Conservation (phyloP, 2,113 vertebrate species). For the Cromileptes altivelis region DNA sequence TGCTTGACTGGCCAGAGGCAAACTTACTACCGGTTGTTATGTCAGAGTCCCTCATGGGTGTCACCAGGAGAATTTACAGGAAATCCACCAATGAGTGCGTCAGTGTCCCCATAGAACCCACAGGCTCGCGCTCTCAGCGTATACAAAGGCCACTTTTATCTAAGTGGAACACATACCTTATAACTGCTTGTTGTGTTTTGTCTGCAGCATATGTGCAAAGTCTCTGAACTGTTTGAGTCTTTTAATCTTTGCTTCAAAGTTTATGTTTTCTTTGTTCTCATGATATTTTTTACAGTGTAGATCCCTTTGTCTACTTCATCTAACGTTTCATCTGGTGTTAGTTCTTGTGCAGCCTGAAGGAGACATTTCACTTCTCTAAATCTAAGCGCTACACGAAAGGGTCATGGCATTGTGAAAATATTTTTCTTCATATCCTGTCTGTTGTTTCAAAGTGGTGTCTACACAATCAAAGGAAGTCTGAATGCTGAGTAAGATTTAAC, state of each 20-base stretch:
- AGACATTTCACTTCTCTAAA: slow-evolving; percentile 50
- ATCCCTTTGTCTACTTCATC: background rate
- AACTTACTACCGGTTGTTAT: slow-evolving; percentile 85
- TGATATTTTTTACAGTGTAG: background rate
- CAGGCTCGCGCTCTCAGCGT: slow-evolving; percentile 65
- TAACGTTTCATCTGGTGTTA: background rate
- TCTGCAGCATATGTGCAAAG: slow-evolving; percentile 27
- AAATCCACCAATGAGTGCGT: slow-evolving; percentile 80
- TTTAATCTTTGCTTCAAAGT: slow-evolving; percentile 23
- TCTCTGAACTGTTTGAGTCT: background rate
- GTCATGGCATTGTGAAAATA: slow-evolving; percentile 8
- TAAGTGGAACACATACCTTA: slow-evolving; percentile 55
- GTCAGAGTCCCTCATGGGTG: slow-evolving; percentile 79
- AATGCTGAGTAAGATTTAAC: slow-evolving; percentile 36
- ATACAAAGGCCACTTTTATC: slow-evolving; percentile 71
- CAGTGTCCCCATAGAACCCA: slow-evolving; percentile 78
- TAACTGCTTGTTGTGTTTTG: slow-evolving; percentile 37
- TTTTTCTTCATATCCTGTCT: slow-evolving; percentile 26
- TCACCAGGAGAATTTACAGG: slow-evolving; percentile 83
- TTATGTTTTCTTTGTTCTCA: slow-evolving; percentile 1
- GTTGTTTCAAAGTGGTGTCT: background rate
- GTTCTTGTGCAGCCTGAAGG: slow-evolving; percentile 3
- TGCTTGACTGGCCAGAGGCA: slow-evolving; percentile 79
- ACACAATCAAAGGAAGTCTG: slow-evolving; percentile 3
- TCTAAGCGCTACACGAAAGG: background rate